A percentile compares a stretch with the other conserved stretches of the same genome.
phyloP scores from a whole-genome alignment of 92 coral and sea anemone genomes.

The Palythoa caribaeorum region DNA sequence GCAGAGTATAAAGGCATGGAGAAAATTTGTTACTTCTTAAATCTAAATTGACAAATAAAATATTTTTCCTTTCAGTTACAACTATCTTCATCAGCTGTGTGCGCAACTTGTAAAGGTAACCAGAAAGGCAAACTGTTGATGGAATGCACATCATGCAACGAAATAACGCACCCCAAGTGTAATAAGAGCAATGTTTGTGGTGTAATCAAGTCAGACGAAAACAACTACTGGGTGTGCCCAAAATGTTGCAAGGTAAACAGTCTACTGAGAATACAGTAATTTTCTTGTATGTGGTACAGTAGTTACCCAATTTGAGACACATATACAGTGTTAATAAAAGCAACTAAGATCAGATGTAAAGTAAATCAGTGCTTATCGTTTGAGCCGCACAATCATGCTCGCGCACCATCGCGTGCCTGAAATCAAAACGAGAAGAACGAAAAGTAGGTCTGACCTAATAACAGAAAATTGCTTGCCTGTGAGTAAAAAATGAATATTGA shows the following conservation, averaged over 20 bases:
- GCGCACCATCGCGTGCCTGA: too few species aligned
- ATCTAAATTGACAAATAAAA: too few species aligned
- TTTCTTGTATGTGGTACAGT: too few species aligned
- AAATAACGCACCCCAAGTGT: slow-evolving; percentile 26
- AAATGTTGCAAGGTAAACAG: slow-evolving; percentile 20
- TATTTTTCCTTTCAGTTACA: slow-evolving; percentile 9
- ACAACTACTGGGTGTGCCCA: slow-evolving; percentile 38
- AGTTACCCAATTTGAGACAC: too few species aligned
- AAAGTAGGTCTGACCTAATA: too few species aligned
- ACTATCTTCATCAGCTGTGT: slow-evolving; percentile 16
- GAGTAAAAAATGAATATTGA: too few species aligned
- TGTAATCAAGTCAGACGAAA: slow-evolving; percentile 23
- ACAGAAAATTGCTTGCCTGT: too few species aligned
- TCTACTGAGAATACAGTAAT: not conserved
- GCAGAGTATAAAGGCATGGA: not conserved
- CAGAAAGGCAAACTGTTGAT: slow-evolving; percentile 12
- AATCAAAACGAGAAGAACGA: too few species aligned
- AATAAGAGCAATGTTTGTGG: slow-evolving; percentile 16
- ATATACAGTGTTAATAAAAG: too few species aligned
- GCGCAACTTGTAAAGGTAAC: not conserved
- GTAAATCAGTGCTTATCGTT: too few species aligned
- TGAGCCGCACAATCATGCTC: too few species aligned
- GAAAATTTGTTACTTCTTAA: not conserved
- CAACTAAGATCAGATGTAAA: too few species aligned
- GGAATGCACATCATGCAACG: slow-evolving; percentile 28